These are phyloP conservation scores for Bombus difficillimus DNA, from an alignment of 1,140 invertebrate genomes.

Conservation along the genomic window DNA sequence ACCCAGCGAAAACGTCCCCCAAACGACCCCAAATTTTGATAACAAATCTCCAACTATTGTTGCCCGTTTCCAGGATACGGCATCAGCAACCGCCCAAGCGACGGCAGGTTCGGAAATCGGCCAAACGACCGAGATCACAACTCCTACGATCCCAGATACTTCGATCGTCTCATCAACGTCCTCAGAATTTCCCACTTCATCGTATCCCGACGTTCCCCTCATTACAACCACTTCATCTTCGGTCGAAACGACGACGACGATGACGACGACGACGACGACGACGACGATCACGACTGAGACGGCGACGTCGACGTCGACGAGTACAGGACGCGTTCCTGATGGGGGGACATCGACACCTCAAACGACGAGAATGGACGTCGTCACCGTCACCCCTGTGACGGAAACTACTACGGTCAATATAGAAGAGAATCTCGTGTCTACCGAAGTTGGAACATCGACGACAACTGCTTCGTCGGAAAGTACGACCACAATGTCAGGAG, in stretches of 20 bases:
- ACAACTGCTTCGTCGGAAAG: constrained; percentile 11
- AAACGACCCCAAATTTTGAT: constrained; percentile 55
- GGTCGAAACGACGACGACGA: constrained; percentile 67
- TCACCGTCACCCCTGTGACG: constrained; percentile 14
- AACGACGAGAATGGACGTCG: constrained; percentile 61
- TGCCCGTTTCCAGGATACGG: constrained; percentile 81
- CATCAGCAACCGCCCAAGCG: constrained; percentile 80
- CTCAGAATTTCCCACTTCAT: constrained; percentile 12
- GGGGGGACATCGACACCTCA: constrained; percentile 52
- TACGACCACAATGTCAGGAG: constrained; percentile 46
- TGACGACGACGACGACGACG: constrained; percentile 73
- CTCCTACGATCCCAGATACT: constrained; percentile 40
- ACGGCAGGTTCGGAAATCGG: constrained; percentile 76
- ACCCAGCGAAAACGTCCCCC: constrained; percentile 43
- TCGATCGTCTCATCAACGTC: constrained; percentile 28
- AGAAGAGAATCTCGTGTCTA: constrained; percentile 54
- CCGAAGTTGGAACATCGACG: constrained; percentile 27
- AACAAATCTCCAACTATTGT: constrained; percentile 76
- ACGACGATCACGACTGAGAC: constrained; percentile 72
- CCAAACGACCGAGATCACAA: constrained; percentile 57
- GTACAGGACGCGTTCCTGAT: constrained; percentile 10
- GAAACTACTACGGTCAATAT: constrained; percentile 54
- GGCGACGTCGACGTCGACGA: constrained; percentile 75
- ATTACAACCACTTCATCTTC: constrained; percentile 75
- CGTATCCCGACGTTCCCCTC: background rate